These are phyloP conservation scores for Cassiopea andromeda DNA, from an alignment of 30 jellyfish, hydroid and myxozoan genomes.

Conservation along the genomic window DNA sequence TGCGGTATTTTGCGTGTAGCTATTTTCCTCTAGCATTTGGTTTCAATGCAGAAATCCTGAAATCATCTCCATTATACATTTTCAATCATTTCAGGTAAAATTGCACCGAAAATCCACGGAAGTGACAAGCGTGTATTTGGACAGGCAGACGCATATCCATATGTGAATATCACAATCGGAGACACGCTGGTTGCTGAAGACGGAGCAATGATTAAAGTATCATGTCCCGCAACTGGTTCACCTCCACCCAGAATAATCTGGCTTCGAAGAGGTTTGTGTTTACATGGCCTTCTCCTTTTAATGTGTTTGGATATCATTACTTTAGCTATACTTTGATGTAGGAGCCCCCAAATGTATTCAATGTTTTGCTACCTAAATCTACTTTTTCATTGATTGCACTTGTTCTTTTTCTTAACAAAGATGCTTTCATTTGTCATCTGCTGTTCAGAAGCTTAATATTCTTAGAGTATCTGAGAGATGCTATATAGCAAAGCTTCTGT, in stretches of 20 bases:
- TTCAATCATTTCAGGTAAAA: constrained; percentile 58
- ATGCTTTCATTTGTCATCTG: neutral
- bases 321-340: too few relatives aligned
- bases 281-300: too few relatives aligned
- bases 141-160: constrained; percentile 31
- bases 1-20: too few relatives aligned
- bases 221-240: constrained; percentile 80
- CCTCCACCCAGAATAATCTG: constrained; percentile 82
- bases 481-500: too few relatives aligned
- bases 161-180: constrained; percentile 79
- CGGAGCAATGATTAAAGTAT: constrained; percentile 69
- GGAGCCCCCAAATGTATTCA: too few relatives aligned
- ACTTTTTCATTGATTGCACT: neutral
- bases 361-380: too few relatives aligned
- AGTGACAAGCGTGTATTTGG: constrained; percentile 50
- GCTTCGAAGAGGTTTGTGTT: constrained; percentile 79
- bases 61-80: neutral
- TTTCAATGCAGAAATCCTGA: neutral
- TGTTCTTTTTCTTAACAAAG: neutral
- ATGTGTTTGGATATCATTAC: too few relatives aligned
- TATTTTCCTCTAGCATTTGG: too few relatives aligned
- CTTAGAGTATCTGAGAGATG: neutral
- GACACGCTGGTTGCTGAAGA: constrained; percentile 59
- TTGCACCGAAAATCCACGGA: constrained; percentile 58
- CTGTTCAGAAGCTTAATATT: neutral